Conservation (phyloP, 2,888 invertebrate genomes). For the Eubasilissa splendida region DNA sequence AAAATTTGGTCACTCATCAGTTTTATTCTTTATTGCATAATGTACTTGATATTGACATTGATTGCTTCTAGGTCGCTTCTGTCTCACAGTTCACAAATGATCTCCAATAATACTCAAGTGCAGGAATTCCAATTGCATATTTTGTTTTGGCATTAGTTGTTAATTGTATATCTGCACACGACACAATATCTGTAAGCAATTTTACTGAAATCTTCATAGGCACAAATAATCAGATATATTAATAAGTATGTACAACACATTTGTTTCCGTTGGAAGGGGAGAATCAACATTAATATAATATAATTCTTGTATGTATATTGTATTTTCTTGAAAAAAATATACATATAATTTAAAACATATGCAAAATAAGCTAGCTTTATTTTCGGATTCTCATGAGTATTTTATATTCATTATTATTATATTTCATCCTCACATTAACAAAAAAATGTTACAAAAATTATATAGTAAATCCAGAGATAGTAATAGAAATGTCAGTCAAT, state of each 20-base stretch:
- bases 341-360: too few relatives aligned
- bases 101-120: not conserved
- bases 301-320: not conserved
- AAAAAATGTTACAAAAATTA: not conserved
- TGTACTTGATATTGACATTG: slow-evolving; percentile 10
- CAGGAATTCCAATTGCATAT: not conserved
- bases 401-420: not conserved
- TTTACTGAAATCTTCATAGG: slow-evolving; percentile 36
- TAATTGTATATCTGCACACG: slow-evolving; percentile 7
- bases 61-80: not conserved
- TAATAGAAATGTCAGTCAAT: slow-evolving; percentile 24
- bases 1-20: too few relatives aligned
- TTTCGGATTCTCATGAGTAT: too few relatives aligned
- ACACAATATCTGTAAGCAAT: slow-evolving; percentile 34
- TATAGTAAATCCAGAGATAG: not conserved
- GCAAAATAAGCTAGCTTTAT: too few relatives aligned
- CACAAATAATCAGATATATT: slow-evolving; percentile 14
- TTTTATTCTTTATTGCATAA: not conserved
- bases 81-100: too few relatives aligned
- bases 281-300: not conserved
- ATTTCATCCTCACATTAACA: not conserved
- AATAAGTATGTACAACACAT: slow-evolving; percentile 4
- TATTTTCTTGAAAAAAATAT: not conserved
- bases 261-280: not conserved
- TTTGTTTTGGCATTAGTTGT: slow-evolving; percentile 5